These are phyloP conservation scores for Halichondria panicea DNA, from an alignment of 37 sponge, comb jelly and placozoan species.

Conservation along the genomic window DNA sequence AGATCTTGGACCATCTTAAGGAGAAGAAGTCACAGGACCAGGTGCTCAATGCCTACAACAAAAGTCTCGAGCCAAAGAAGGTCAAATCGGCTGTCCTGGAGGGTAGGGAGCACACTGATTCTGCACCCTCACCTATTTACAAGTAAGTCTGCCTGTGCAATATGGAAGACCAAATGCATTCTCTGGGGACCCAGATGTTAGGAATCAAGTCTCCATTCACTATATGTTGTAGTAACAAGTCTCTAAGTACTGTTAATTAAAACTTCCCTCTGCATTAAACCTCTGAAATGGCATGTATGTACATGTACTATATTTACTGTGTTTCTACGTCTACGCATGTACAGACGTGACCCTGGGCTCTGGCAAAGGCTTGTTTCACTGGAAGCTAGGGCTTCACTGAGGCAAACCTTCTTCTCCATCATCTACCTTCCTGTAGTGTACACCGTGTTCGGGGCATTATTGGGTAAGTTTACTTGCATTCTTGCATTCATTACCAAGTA, in stretches of 20 bases:
- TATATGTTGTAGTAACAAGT: neutral
- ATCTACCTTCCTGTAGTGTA: conserved; percentile 84
- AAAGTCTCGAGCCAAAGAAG: conserved; percentile 38
- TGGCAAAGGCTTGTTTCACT: conserved; percentile 64
- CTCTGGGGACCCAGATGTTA: too few relatives aligned
- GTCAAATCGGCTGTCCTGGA: conserved; percentile 39
- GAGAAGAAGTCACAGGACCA: conserved; percentile 45
- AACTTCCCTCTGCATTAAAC: too few relatives aligned
- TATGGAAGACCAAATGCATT: too few relatives aligned
- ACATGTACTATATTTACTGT: too few relatives aligned
- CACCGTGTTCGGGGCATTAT: conserved; percentile 48
- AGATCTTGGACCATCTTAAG: conserved; percentile 69
- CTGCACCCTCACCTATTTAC: conserved; percentile 7
- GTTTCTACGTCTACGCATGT: too few relatives aligned
- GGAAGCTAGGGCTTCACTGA: conserved; percentile 69
- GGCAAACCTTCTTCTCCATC: conserved; percentile 58
- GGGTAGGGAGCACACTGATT: neutral
- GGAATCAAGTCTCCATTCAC: neutral
- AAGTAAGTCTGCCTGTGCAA: neutral
- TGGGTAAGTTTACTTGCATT: conserved; percentile 75
- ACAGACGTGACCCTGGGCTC: conserved; percentile 75
- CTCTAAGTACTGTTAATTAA: neutral
- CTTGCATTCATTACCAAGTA: neutral
- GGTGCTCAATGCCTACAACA: conserved; percentile 51
- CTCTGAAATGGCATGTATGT: too few relatives aligned